Base-by-base conservation (phyloP, 1,140 invertebrate genomes). In the Plodia interpunctella region DNA sequence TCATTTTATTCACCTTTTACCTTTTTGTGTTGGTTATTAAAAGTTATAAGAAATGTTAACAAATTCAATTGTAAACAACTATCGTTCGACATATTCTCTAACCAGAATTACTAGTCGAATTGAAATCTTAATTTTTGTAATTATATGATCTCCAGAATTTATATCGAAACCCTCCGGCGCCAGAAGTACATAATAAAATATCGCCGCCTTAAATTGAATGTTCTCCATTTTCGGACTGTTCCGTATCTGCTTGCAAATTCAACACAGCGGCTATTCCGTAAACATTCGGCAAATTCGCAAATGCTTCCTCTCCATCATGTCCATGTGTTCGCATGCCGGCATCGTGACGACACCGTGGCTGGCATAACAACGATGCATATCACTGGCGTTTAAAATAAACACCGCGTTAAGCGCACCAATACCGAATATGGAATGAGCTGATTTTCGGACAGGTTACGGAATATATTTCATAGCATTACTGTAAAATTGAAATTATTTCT, bases 201-300 rank as follows among this genome's bases (percentile, higher is more conserved):
- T 25, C 21, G 21, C 21, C n/a, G 6, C 6, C 21, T 25, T 6
- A 25, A 25, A 25, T 25, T 25, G 21, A 25, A 25, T 25, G 21
- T 25, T 32, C 28, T 28, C 11, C 11, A 9, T 32, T 11, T 32
- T 32, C 30, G 30, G 13, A 35, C 13, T 9, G 32, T 44, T 44
- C 10, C 38, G 35, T 5, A 15, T 44, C 38, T 44, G 38, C 13
- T 44, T 44, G 13, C 15, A 44, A 15, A 44, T 44, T 44, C 38
- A 10, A n/a, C 13, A 2, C 13, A 44, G 50, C 21, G 19, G 30
- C 30, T 32, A 32, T 55, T 35, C 30, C 53, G 28, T 19, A 55
- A 49, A 49, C 55, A 49, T 21, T 21, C 55, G 19, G 35, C 38
- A 57, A 57, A 57, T 57, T 57, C 55, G 11, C 35, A 20, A 57